phyloP scores from a whole-genome alignment of 2,113 vertebrate species.

The Strigops habroptila region DNA sequence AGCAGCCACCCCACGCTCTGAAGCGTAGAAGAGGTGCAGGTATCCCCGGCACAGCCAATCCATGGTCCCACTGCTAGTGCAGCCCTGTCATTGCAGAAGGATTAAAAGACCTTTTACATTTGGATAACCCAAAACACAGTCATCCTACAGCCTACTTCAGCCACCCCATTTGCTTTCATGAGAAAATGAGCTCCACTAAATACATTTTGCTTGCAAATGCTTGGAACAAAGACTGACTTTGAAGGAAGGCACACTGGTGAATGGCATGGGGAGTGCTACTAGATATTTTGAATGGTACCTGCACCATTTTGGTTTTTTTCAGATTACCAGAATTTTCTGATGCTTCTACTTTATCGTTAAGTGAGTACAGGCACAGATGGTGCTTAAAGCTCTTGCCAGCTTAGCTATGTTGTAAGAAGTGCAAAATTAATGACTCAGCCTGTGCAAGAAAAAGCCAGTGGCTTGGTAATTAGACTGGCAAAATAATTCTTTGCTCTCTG shows the following conservation, averaged over 20 bases:
- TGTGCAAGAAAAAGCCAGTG: neutral
- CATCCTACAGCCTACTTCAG: neutral
- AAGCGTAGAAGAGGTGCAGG: accelerated
- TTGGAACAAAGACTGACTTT: neutral
- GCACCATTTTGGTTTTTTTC: neutral
- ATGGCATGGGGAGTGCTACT: neutral
- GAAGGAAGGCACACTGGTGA: neutral
- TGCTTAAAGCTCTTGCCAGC: neutral
- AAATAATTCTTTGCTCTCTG: neutral
- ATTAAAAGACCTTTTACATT: neutral
- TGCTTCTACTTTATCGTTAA: neutral
- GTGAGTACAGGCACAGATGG: neutral
- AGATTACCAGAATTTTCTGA: neutral
- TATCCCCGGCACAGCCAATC: neutral
- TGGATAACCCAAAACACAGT: neutral
- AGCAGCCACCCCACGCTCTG: neutral
- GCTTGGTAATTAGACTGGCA: neutral
- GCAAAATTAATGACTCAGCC: neutral
- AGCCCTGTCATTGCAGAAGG: neutral
- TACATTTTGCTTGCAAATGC: neutral
- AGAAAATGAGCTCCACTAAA: neutral
- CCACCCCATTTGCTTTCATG: neutral
- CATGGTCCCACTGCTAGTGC: neutral
- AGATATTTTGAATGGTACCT: neutral
- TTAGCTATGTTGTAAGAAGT: neutral